Evolutionary conservation across 2,797 vertebrate species (phyloP).

Genomic region (Bryconaethiops microstoma): DNA sequence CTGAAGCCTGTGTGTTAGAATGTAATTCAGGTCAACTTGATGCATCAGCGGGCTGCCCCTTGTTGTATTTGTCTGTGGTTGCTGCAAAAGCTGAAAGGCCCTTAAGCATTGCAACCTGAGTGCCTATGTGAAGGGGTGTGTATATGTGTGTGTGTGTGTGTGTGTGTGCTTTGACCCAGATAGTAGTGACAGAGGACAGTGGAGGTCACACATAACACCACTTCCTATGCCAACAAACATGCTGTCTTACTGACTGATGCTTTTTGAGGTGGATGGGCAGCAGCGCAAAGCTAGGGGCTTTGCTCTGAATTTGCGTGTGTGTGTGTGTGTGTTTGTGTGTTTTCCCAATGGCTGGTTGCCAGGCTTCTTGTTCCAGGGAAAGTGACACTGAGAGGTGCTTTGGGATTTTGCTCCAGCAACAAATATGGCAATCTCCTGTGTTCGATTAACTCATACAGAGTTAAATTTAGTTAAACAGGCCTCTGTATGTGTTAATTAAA

Average conservation of each 20-base stretch:
- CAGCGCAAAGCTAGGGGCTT: slow-evolving; percentile 17
- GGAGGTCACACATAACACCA: slow-evolving; percentile 38
- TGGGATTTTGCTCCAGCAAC: slow-evolving; percentile 31
- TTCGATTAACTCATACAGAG: slow-evolving; percentile 37
- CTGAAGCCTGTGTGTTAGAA: not conserved
- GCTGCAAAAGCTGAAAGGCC: slow-evolving; percentile 22
- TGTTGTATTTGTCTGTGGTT: slow-evolving; percentile 6
- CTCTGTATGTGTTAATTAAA: slow-evolving; percentile 44
- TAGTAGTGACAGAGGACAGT: slow-evolving; percentile 49
- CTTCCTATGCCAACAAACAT: slow-evolving; percentile 33
- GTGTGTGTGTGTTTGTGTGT: slow-evolving; percentile 23
- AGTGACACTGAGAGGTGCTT: slow-evolving; percentile 33
- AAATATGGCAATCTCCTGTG: slow-evolving; percentile 33
- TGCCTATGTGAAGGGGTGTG: not conserved
- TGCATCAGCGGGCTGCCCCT: slow-evolving; percentile 4
- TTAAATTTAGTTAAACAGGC: slow-evolving; percentile 40
- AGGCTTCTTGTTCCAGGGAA: slow-evolving; percentile 33
- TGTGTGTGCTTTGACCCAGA: slow-evolving; percentile 49
- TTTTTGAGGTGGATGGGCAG: slow-evolving; percentile 25
- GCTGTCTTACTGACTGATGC: slow-evolving; percentile 6
- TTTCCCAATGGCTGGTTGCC: slow-evolving; percentile 35
- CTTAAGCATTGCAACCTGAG: not conserved
- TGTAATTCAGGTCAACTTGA: not conserved
- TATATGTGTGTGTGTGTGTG: slow-evolving; percentile 32
- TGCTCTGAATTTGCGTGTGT: slow-evolving; percentile 2